These are phyloP conservation scores for Eurois occulta DNA, from an alignment of 2,888 invertebrate species.

Conservation along the genomic window DNA sequence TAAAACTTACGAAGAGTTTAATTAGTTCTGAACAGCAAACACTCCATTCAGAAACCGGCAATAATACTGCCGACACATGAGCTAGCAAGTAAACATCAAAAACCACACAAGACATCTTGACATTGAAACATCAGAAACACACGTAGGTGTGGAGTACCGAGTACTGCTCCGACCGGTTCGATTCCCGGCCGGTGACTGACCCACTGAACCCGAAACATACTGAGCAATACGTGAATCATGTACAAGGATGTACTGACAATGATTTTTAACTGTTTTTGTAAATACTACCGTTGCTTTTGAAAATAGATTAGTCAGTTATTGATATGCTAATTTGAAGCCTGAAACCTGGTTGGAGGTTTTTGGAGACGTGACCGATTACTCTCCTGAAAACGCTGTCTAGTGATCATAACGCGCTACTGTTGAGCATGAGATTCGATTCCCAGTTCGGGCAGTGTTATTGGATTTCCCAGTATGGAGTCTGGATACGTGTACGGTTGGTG, in stretches of 20 bases:
- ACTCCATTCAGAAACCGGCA: not conserved
- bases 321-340: slow-evolving; percentile 17
- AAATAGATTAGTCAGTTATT: slow-evolving; percentile 28
- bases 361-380: not conserved
- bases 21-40: not conserved
- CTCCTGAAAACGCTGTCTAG: not conserved
- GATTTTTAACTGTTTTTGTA: slow-evolving; percentile 56
- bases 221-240: slow-evolving; percentile 63
- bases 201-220: slow-evolving; percentile 73
- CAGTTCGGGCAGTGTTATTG: not conserved
- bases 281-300: slow-evolving; percentile 41
- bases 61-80: not conserved
- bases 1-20: not conserved
- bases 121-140: slow-evolving; percentile 55
- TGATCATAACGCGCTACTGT: not conserved
- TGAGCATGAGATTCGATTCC: not conserved
- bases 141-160: slow-evolving; percentile 65
- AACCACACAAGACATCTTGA: slow-evolving; percentile 47
- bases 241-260: slow-evolving; percentile 64
- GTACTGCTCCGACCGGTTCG: slow-evolving; percentile 71
- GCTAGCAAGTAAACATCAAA: slow-evolving; percentile 25
- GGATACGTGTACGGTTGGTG: not conserved
- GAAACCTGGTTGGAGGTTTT: not conserved
- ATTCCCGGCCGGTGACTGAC: slow-evolving; percentile 71
- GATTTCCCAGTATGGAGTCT: not conserved